Base-by-base conservation (phyloP, 2,113 vertebrate species). In the Hydrolagus affinis region DNA sequence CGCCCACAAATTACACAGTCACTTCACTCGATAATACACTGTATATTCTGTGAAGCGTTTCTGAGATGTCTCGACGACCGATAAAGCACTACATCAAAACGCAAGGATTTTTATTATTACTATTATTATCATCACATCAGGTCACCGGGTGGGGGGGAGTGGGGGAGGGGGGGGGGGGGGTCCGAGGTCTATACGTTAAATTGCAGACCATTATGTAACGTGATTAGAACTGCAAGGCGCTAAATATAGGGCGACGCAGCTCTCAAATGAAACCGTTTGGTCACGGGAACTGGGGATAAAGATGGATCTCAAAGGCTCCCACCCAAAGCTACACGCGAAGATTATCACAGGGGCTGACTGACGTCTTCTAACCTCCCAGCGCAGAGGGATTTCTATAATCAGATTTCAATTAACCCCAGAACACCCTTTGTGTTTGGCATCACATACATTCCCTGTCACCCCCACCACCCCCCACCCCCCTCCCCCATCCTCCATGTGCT, bases 391-490 rank as follows among this genome's bases (percentile, higher is more conserved):
- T 83, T 77, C 21, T 4, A 28, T 83, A 68, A 83, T 83, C 78
- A 83, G 78, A 83, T 83, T 68, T 64, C 78, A 83, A 83, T 83
- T 32, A 83, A 83, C 78, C 32, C 78, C 78, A 66, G 30, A 83
- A 62, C 30, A 64, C 25, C 78, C 28, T 28, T 44, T 44, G 60
- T 66, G 62, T 83, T 83, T 83, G 44, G 44, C 44, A 44, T 62
- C 60, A 83, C 21, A 68, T 30, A 21, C 78, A 64, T 83, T 25
- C 28, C 62, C 44, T 6, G 6, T 6, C 44, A 44, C n/a, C n/a
- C n/a, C n/a, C n/a, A n/a, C n/a, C n/a, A n/a, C n/a, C n/a, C n/a
- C n/a, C n/a, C n/a, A n/a, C n/a, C n/a, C n/a, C n/a, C n/a, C n/a
- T n/a, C n/a, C n/a, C n/a, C n/a, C n/a, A n/a, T n/a, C n/a, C n/a